A percentile compares a stretch with the other conserved stretches of the same genome.
phyloP scores from a whole-genome alignment of 2,113 vertebrate genomes.

The Setophaga coronata region DNA sequence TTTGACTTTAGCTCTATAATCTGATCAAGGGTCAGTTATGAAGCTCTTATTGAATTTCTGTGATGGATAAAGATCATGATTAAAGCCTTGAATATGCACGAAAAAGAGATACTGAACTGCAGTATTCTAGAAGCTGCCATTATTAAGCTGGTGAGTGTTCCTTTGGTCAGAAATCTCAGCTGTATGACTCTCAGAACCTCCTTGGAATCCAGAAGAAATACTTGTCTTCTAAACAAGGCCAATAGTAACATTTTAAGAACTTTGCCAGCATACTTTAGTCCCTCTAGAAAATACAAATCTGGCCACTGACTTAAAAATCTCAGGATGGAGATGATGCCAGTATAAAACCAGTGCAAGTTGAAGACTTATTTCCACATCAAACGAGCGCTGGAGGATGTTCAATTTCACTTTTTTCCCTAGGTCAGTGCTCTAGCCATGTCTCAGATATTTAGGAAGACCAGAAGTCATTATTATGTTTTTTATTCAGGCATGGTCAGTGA shows the following conservation, averaged over 20 bases:
- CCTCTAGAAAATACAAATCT: not conserved
- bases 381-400: not conserved
- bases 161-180: not conserved
- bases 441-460: not conserved
- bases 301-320: not conserved
- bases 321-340: not conserved
- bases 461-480: not conserved
- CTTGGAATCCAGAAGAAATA: not conserved
- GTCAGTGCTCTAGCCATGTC: not conserved
- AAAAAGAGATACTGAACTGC: not conserved
- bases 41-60: not conserved
- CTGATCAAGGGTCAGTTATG: not conserved
- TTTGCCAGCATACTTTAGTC: not conserved
- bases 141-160: not conserved
- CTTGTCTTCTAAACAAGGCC: not conserved
- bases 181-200: not conserved
- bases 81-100: not conserved
- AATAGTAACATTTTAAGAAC: not conserved
- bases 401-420: not conserved
- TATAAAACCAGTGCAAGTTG: not conserved
- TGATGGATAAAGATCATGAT: not conserved
- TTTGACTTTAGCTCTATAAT: not conserved
- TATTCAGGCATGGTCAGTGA: not conserved
- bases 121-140: not conserved
- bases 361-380: not conserved